Base-by-base conservation (phyloP, 2,888 invertebrate species). In the Eristalinus aeneus region DNA sequence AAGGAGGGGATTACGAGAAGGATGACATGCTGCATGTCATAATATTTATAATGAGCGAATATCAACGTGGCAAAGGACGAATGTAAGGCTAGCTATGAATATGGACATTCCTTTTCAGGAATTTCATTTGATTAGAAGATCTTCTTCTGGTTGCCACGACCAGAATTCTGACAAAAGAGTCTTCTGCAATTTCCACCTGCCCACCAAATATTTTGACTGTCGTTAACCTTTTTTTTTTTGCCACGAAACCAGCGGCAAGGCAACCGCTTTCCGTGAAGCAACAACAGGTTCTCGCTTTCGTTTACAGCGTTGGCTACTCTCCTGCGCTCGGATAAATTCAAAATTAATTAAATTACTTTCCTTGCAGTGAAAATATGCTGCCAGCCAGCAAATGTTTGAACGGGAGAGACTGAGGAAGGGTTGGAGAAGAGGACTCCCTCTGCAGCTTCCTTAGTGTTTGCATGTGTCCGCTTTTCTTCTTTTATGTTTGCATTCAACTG, bases 301-400 rank as follows among this genome's bases (percentile, higher is more conserved):
- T 31, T 61, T 11, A 39, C 60, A 20, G 61, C 61, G 5, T 27
- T 27, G 72, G 46, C 61, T 31, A 61, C 60, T 61, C 46, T 61
- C 31, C 20, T 61, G 54, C 32, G 53, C 61, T 72, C 72, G 46
- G 53, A 61, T 39, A 32, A 72, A 46, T 72, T 61, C 46, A 72
- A 72, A 72, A 72, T 72, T 72, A 72, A 72, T 72, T 72, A 72
- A 72, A 72, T 72, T 72, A 72, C 46, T 10, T 72, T 46, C 61
- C 32, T 12, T 61, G 72, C 72, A 31, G 61, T 46, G 60, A 31
- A 71, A 71, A 61, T 58, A 31, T 71, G 61, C 53, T 69, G 61
- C 60, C 58, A 3, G 34, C 39, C 31, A 31, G 46, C 16, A 72
- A 60, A 61, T 53, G 61, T 46, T 46, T 46, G 46, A 46, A 46